Evolutionary conservation across 2,888 invertebrate genomes (phyloP).

Genomic region (Pseudeuparius sepicola): DNA sequence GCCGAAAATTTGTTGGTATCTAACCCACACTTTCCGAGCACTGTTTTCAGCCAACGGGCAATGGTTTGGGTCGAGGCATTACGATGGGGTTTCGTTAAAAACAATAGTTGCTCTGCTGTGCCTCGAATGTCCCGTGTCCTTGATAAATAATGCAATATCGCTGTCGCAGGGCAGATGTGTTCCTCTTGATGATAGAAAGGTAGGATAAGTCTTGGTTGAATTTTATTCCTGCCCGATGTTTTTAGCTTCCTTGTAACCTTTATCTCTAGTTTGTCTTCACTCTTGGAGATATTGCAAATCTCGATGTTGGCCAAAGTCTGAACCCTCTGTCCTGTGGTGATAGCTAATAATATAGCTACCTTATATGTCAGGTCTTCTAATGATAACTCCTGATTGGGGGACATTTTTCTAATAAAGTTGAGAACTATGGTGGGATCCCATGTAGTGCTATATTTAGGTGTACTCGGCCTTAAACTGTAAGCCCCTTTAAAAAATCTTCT

Average conservation of each 20-base stretch:
- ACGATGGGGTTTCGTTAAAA: slow-evolving; percentile 15
- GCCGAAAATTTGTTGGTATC: slow-evolving; percentile 15
- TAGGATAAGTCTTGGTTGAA: slow-evolving; percentile 16
- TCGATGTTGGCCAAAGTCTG: slow-evolving; percentile 16
- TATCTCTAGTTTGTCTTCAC: slow-evolving; percentile 12
- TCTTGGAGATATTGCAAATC: slow-evolving; percentile 8
- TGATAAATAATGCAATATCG: slow-evolving; percentile 12
- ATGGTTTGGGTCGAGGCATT: slow-evolving; percentile 14
- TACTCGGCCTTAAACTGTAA: slow-evolving; percentile 10
- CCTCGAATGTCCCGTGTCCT: slow-evolving; percentile 13
- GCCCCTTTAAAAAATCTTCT: slow-evolving; percentile 14
- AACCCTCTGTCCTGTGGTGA: slow-evolving; percentile 17
- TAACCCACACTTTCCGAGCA: slow-evolving; percentile 21
- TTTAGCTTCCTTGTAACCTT: slow-evolving; percentile 13
- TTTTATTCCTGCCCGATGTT: slow-evolving; percentile 10
- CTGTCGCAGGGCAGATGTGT: slow-evolving; percentile 14
- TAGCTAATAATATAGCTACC: slow-evolving; percentile 12
- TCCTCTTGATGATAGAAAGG: slow-evolving; percentile 14
- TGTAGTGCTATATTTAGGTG: slow-evolving; percentile 15
- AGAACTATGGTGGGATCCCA: slow-evolving; percentile 15
- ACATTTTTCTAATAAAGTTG: slow-evolving; percentile 4
- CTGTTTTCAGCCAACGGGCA: slow-evolving; percentile 17
- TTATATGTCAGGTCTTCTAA: slow-evolving; percentile 12
- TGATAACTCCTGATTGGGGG: slow-evolving; percentile 4
- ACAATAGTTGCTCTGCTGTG: slow-evolving; percentile 1